Percentiles rank a stretch among this genome's conserved stretches.
phyloP scores from a whole-genome alignment of 1,140 invertebrate species.

The Ladona fulva region DNA sequence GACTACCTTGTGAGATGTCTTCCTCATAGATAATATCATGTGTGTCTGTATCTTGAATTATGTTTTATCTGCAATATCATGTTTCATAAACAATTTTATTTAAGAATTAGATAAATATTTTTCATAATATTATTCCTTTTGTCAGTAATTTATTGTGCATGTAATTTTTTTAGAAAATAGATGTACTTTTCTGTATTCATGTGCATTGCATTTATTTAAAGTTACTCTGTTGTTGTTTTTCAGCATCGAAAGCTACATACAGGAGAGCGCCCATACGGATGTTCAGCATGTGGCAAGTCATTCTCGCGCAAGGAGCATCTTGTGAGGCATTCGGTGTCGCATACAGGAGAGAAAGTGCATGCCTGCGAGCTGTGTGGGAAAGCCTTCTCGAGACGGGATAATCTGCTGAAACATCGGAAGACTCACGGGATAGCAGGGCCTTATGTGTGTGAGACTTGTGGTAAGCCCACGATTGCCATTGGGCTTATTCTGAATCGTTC shows the following conservation, averaged over 20 bases:
- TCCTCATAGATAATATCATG: too few species aligned
- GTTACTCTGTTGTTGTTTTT: background rate
- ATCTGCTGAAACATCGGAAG: conserved; percentile 60
- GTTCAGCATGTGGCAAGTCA: conserved; percentile 56
- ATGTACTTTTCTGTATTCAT: too few species aligned
- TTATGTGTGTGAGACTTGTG: conserved; percentile 60
- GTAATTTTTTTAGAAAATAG: too few species aligned
- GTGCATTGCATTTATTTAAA: too few species aligned
- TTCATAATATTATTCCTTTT: too few species aligned
- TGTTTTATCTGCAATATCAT: too few species aligned
- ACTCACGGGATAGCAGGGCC: conserved; percentile 55
- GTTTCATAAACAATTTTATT: too few species aligned
- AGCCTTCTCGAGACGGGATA: conserved; percentile 65
- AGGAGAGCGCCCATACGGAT: conserved; percentile 63
- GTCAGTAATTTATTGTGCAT: too few species aligned
- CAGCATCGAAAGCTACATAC: conserved; percentile 61
- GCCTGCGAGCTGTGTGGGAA: conserved; percentile 67
- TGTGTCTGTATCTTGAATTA: too few species aligned
- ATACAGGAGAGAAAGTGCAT: conserved; percentile 64
- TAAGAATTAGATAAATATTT: too few species aligned
- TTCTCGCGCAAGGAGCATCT: conserved; percentile 66
- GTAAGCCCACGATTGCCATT: conserved; percentile 36
- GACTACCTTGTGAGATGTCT: too few species aligned
- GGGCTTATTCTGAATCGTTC: background rate
- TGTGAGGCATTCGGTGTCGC: conserved; percentile 60